These are phyloP conservation scores for Centruroides sculpturatus DNA, from an alignment of 1,140 invertebrate genomes.

Conservation along the genomic window DNA sequence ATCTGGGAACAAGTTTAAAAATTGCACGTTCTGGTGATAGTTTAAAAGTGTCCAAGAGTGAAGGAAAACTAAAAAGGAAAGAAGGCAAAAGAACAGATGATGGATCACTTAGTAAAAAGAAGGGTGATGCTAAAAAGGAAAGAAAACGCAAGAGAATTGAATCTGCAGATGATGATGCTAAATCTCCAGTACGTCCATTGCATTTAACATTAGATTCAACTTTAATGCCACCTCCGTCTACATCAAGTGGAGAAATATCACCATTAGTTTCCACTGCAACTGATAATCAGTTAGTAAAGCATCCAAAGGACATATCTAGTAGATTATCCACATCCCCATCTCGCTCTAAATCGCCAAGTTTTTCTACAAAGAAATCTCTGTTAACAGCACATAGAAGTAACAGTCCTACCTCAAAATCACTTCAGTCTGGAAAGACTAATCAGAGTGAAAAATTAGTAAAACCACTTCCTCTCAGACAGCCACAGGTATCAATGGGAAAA, in stretches of 20 bases:
- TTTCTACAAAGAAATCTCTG: constrained; percentile 5
- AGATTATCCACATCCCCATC: background rate
- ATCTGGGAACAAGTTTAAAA: constrained; percentile 14
- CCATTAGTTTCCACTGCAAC: background rate
- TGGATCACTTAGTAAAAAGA: constrained; percentile 36
- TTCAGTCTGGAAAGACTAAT: background rate
- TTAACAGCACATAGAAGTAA: background rate
- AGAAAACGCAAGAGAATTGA: constrained; percentile 49
- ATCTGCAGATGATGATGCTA: constrained; percentile 12
- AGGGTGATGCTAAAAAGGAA: constrained; percentile 37
- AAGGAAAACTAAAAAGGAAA: constrained; percentile 9
- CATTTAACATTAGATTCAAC: constrained; percentile 15
- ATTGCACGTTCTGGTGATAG: constrained; percentile 15
- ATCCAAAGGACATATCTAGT: background rate
- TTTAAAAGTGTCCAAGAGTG: constrained; percentile 14
- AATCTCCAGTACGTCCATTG: constrained; percentile 8
- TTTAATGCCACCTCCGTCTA: constrained; percentile 14
- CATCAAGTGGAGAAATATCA: constrained; percentile 2
- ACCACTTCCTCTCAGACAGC: constrained; percentile 8
- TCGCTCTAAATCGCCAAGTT: constrained; percentile 10
- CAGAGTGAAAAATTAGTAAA: constrained; percentile 6
- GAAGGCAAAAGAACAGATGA: constrained; percentile 16
- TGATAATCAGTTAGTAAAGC: background rate
- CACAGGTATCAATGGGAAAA: constrained; percentile 2
- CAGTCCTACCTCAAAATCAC: background rate